Evolutionary conservation across 1,140 invertebrate species (phyloP), one percentile per base, ranked within the genome.

Genomic region (Tetranychus urticae): DNA sequence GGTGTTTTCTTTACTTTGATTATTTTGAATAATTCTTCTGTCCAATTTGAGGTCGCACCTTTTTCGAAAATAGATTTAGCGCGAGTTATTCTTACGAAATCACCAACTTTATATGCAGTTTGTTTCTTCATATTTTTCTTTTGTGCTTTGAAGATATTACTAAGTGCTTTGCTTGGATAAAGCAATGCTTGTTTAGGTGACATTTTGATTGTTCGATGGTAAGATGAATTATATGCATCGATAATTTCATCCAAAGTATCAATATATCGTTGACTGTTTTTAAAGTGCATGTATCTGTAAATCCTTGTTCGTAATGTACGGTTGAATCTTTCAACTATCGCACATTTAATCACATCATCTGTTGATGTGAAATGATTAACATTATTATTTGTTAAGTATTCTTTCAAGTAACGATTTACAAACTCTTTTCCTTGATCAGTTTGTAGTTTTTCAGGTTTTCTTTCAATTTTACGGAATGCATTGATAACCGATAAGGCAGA

Each of bases 261-360:
- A 23, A 52, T 23, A 23, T 52, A 52, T 23, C n/a, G 13, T 2
- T 23, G 13, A 1, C 13, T 52, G 5, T 52, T 52, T 31, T 52
- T n/a, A 13, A 8, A 6, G 33, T n/a, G 23, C n/a, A 52, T n/a
- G 14, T 52, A 52, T 6, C 48, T n/a, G 23, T 52, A 23, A 1
- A 52, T n/a, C 23, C 48, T 3, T 2, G n/a, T 7, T 52, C 48
- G 76, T 54, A 77, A 60, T 23, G 71, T 76, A 63, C 71, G 64
- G 66, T 74, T 74, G 57, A 75, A 72, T 60, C 74, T 54, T 67
- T 76, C 75, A 56, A 71, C 70, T 54, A 74, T 69, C 14, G 69
- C 68, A n/a, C 72, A 73, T 69, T 77, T 78, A 10, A 56, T 56
- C 2, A n/a, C 10, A 52, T 37, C 61, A 46, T 66, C 66, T 58